phyloP scores from a whole-genome alignment of 2,797 vertebrate species.

The Carcharodon carcharias region DNA sequence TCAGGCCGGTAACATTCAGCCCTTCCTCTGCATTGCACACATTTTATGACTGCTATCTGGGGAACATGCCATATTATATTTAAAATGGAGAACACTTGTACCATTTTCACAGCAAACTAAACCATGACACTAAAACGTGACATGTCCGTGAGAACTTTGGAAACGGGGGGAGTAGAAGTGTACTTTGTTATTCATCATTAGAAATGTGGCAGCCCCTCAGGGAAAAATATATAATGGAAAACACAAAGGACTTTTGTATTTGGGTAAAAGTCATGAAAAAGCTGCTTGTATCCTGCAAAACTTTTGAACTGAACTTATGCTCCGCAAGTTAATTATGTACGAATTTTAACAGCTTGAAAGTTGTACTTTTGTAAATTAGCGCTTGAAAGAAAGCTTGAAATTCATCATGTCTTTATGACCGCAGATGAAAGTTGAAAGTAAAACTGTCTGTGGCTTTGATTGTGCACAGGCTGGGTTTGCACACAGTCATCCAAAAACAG shows the following conservation, averaged over 20 bases:
- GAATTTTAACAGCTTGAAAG: background rate
- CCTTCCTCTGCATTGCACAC: background rate
- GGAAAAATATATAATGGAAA: background rate
- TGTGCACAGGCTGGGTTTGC: background rate
- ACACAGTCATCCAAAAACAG: background rate
- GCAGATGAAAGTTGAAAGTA: background rate
- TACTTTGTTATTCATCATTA: background rate
- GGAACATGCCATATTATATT: background rate
- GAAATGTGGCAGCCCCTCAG: background rate
- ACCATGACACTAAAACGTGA: background rate
- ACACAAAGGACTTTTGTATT: background rate
- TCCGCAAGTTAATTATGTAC: background rate
- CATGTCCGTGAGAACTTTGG: background rate
- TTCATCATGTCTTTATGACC: background rate
- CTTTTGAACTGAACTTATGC: background rate
- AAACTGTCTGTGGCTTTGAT: background rate
- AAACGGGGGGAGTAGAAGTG: background rate
- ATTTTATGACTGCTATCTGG: background rate
- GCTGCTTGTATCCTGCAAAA: background rate
- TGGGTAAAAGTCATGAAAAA: background rate
- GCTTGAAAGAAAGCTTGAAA: background rate
- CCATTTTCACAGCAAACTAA: background rate
- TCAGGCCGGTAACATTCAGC: background rate
- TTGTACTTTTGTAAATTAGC: background rate
- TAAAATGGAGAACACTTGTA: background rate